Evolutionary conservation across 2,888 invertebrate genomes (phyloP).

Genomic region (Seira ritae): DNA sequence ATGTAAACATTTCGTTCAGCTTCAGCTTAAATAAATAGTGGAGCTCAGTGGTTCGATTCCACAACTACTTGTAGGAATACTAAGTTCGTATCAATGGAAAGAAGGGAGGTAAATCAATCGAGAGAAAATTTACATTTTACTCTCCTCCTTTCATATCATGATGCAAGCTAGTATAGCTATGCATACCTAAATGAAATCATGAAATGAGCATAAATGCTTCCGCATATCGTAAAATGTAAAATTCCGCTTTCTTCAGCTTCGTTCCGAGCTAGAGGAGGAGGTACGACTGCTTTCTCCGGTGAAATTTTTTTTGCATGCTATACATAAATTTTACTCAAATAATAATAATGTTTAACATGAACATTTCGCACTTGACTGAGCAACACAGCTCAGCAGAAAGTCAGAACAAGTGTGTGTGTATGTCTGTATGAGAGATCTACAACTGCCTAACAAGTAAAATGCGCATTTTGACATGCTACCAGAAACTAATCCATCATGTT

Average conservation of each 20-base stretch:
- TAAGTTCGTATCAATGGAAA: too few species aligned
- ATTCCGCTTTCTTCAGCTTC: too few species aligned
- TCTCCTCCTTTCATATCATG: too few species aligned
- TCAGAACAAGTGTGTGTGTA: constrained; percentile 16
- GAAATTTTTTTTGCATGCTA: not conserved
- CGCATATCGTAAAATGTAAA: too few species aligned
- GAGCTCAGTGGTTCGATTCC: too few species aligned
- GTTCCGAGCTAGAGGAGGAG: too few species aligned
- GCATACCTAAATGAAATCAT: not conserved
- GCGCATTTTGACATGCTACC: constrained; percentile 21
- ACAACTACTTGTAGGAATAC: constrained; percentile 37
- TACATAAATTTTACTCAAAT: not conserved
- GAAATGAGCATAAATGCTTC: constrained; percentile 3
- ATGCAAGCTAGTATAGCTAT: too few species aligned
- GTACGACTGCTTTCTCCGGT: too few species aligned
- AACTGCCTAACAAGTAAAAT: not conserved
- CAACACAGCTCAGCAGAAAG: not conserved
- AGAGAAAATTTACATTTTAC: constrained; percentile 2
- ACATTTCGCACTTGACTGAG: constrained; percentile 7
- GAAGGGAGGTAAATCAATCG: not conserved
- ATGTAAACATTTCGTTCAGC: constrained; percentile 12
- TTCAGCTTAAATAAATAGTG: constrained; percentile 25
- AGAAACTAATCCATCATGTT: constrained; percentile 39
- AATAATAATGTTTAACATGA: constrained; percentile 5
- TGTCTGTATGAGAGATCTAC: not conserved